These are phyloP conservation scores for Psilanteris sp. DNA, from an alignment of 1,140 invertebrate species.

Conservation along the genomic window DNA sequence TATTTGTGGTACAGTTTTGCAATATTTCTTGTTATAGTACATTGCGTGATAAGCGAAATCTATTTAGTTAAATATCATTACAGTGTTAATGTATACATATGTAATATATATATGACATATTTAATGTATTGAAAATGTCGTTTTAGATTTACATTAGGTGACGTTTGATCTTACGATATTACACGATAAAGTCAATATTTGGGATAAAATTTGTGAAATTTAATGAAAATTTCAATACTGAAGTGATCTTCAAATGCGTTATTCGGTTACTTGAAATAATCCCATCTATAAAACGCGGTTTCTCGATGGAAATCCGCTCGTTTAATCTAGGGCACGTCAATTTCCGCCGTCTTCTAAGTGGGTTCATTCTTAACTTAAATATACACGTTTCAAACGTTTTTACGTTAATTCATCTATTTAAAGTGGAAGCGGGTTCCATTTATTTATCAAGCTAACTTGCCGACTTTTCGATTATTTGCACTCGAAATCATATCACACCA, in stretches of 20 bases:
- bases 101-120: too few relatives aligned
- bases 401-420: constrained; percentile 39
- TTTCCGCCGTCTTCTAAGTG: constrained; percentile 48
- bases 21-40: too few relatives aligned
- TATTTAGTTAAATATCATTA: too few relatives aligned
- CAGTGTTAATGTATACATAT: too few relatives aligned
- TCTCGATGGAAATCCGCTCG: constrained; percentile 42
- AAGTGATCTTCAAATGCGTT: too few relatives aligned
- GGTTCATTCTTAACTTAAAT: constrained; percentile 54
- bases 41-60: too few relatives aligned
- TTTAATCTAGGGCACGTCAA: constrained; percentile 55
- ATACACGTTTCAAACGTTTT: constrained; percentile 38
- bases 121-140: too few relatives aligned
- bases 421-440: constrained; percentile 13
- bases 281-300: constrained; percentile 15
- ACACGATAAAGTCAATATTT: constrained; percentile 14
- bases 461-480: background rate
- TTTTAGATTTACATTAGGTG: too few relatives aligned
- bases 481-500: too few relatives aligned
- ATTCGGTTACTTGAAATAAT: constrained; percentile 13
- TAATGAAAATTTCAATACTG: too few relatives aligned
- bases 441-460: constrained; percentile 16
- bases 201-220: constrained; percentile 1
- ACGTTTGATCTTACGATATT: too few relatives aligned
- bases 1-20: too few relatives aligned